Percentiles rank a stretch among this genome's conserved stretches.
These are phyloP conservation scores for Asarcornis scutulata DNA, from an alignment of 2,113 vertebrate species.

Conservation along the genomic window DNA sequence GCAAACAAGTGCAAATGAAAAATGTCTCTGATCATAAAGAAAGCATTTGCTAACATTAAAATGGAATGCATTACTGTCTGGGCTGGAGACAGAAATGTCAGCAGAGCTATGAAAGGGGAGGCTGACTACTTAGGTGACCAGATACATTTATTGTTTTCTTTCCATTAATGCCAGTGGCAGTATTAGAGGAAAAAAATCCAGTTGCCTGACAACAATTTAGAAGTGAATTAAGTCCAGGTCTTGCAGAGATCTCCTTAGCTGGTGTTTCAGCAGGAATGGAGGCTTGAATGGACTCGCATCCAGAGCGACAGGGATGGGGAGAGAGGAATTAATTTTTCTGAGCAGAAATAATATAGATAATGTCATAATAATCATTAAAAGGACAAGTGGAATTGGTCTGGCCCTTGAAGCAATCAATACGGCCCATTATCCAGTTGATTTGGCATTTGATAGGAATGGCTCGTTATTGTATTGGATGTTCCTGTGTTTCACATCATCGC, in stretches of 20 bases:
- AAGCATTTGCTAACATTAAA: constrained; percentile 64
- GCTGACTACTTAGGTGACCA: constrained; percentile 51
- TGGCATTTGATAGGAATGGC: constrained; percentile 17
- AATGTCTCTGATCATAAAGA: constrained; percentile 57
- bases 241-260: background rate
- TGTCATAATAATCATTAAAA: constrained; percentile 45
- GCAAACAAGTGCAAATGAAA: constrained; percentile 68
- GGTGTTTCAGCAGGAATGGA: background rate
- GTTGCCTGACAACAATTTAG: constrained; percentile 26
- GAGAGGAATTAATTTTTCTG: constrained; percentile 35
- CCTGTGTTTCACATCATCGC: background rate
- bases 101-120: background rate
- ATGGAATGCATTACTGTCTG: constrained; percentile 53
- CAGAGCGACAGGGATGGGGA: background rate
- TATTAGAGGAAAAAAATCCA: background rate
- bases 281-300: background rate
- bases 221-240: constrained; percentile 14
- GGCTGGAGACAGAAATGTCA: constrained; percentile 37
- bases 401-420: constrained; percentile 36
- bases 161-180: constrained; percentile 37
- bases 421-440: constrained; percentile 43
- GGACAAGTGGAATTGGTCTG: constrained; percentile 44
- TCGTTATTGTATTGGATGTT: background rate
- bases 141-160: constrained; percentile 51
- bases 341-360: constrained; percentile 39